Evolutionary conservation across 64 coral and sea anemone species (phyloP).

Genomic region (Montipora foliosa): DNA sequence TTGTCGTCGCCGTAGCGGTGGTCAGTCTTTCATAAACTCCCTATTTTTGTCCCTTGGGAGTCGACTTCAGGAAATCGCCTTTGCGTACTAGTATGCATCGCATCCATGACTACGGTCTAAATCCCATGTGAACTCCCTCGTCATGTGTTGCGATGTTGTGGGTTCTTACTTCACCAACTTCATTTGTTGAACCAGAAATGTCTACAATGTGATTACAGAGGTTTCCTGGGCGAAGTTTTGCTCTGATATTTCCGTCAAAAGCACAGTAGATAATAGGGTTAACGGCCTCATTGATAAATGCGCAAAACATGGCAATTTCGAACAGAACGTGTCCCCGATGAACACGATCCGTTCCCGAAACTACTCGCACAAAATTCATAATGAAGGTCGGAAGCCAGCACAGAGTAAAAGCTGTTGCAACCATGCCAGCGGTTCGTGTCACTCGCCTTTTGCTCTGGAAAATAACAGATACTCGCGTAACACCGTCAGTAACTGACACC

Average conservation of each 20-base stretch:
- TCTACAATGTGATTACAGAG: not conserved
- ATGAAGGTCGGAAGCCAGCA: too few species aligned
- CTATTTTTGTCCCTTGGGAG: too few species aligned
- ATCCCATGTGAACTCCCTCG: not conserved
- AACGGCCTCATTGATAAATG: constrained; percentile 48
- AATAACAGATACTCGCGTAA: too few species aligned
- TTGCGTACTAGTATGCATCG: not conserved
- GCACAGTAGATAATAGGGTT: constrained; percentile 65
- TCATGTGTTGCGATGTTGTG: not conserved
- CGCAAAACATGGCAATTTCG: constrained; percentile 36
- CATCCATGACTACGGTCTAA: not conserved
- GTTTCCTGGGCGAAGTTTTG: not conserved
- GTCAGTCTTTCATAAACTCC: too few species aligned
- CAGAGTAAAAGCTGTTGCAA: too few species aligned
- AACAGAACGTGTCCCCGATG: not conserved
- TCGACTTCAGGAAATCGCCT: too few species aligned
- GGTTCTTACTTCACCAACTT: not conserved
- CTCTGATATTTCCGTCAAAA: constrained; percentile 44
- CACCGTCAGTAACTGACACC: too few species aligned
- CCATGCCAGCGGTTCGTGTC: too few species aligned
- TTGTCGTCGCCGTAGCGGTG: too few species aligned
- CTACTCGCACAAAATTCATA: too few species aligned
- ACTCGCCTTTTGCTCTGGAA: too few species aligned
- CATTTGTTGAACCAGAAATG: not conserved
- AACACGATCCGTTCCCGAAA: not conserved